phyloP scores from a whole-genome alignment of 1,140 invertebrate genomes.

The Lepidotrigona ventralis region DNA sequence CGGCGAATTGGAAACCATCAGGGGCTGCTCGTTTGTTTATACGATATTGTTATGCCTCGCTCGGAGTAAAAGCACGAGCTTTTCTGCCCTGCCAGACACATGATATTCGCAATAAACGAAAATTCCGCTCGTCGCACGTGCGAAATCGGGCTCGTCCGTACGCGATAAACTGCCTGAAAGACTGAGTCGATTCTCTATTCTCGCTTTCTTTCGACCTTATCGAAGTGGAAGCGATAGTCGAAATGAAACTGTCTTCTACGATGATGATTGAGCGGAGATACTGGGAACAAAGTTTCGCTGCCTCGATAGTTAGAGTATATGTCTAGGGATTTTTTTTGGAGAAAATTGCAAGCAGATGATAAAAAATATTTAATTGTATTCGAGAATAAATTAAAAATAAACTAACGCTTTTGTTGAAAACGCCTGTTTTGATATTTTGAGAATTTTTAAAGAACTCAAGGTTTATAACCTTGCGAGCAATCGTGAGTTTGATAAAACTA shows the following conservation, averaged over 20 bases:
- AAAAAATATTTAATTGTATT: background rate
- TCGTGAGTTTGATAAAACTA: no score
- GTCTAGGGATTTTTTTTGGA: background rate
- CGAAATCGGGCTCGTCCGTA: background rate
- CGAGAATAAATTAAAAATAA: no score
- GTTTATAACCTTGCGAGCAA: no score
- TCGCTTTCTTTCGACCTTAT: slow-evolving; percentile 10
- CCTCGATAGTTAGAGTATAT: background rate
- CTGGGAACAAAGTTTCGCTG: background rate
- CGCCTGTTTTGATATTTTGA: no score
- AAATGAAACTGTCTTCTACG: background rate
- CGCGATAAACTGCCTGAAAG: background rate
- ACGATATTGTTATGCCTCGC: slow-evolving; percentile 44
- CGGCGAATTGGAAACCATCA: slow-evolving; percentile 67
- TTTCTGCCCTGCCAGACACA: background rate
- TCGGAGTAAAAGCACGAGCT: slow-evolving; percentile 33
- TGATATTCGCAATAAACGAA: slow-evolving; percentile 32
- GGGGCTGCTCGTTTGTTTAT: slow-evolving; percentile 53
- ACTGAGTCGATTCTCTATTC: background rate
- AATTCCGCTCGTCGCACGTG: background rate
- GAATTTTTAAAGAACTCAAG: no score
- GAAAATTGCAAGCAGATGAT: background rate
- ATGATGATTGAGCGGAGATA: background rate
- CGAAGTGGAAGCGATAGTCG: background rate
- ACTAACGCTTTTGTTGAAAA: no score